Evolutionary conservation across 2,888 invertebrate genomes (phyloP), one percentile per base, ranked within the genome.

Genomic region (Napeogenes sylphis): DNA sequence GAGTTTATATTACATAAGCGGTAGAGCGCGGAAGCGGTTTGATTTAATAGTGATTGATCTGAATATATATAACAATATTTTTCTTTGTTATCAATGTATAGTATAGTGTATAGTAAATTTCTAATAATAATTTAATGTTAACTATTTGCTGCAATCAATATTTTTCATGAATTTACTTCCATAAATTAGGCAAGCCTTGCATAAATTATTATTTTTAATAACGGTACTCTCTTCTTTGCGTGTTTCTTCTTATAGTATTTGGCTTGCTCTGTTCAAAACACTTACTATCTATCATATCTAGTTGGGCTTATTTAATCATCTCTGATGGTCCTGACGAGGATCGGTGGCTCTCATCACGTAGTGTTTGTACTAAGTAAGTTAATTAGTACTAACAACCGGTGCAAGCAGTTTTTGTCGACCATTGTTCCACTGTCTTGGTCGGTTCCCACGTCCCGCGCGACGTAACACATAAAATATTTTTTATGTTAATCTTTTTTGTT

Each of bases 331-430:
- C 42, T 12, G 2, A 0, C 21, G 14, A 59, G 56, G 56, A 38
- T 54, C 65, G 64, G 64, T 55, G 30, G 14, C 61, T 42, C 58
- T 53, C 55, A 13, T 35, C 58, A 62, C 64, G 30, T n/a, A 46
- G 62, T 51, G 51, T 65, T 54, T 61, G 57, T 64, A 64, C 71
- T 69, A 68, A 72, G 72, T 72, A 71, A 73, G 76, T 75, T 84
- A 84, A 84, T 83, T 76, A 80, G 73, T 61, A 69, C 75, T 76
- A 75, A 79, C 78, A 80, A 81, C 77, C 76, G 75, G 76, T 77
- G 80, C 76, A 76, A 77, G 78, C 71, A 70, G 78, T 80, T 82
- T 73, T 76, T 75, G 71, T 74, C 70, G 59, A 68, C 75, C 75
- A 82, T 85, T 85, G 84, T 84, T 71, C 71, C 67, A 66, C 70